Percentiles rank a stretch among this genome's conserved stretches.
These are phyloP conservation scores for Corythoichthys haematopterus DNA, from an alignment of 2,113 vertebrate species.

Conservation along the genomic window DNA sequence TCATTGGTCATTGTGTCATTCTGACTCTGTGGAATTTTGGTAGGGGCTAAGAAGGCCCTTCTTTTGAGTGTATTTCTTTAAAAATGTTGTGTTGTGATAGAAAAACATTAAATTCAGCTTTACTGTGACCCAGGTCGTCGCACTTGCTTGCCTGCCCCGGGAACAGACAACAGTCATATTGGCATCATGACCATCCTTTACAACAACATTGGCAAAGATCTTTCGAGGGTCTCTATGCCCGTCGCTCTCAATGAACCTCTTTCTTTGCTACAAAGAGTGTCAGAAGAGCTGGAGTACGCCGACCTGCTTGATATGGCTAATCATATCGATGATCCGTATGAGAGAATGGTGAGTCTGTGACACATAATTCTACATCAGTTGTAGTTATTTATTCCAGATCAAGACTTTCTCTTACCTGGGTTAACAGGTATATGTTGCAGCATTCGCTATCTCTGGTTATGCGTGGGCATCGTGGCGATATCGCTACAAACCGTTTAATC, in stretches of 20 bases:
- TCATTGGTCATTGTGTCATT: background rate
- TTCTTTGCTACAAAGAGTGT: slow-evolving; percentile 82
- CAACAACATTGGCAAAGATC: slow-evolving; percentile 91
- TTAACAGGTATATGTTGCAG: slow-evolving; percentile 80
- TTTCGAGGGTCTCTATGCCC: slow-evolving; percentile 88
- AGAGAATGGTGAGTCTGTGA: slow-evolving; percentile 77
- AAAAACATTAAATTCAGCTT: background rate
- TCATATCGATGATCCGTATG: slow-evolving; percentile 74
- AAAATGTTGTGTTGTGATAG: background rate
- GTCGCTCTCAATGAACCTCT: slow-evolving; percentile 84
- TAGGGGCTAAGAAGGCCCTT: too few species aligned
- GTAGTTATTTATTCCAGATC: background rate
- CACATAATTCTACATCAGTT: background rate
- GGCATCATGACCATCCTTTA: slow-evolving; percentile 86
- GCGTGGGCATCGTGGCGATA: slow-evolving; percentile 85
- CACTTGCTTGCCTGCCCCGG: slow-evolving; percentile 71
- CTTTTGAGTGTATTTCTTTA: background rate
- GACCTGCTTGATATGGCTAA: slow-evolving; percentile 82
- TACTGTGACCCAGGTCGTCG: slow-evolving; percentile 57
- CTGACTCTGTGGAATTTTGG: background rate
- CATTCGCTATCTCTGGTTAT: slow-evolving; percentile 88
- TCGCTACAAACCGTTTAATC: slow-evolving; percentile 91
- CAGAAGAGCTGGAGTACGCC: slow-evolving; percentile 86
- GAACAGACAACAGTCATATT: slow-evolving; percentile 77
- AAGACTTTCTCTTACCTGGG: background rate